These are phyloP conservation scores for Crematogaster levior DNA, from an alignment of 2,888 invertebrate genomes.

Conservation along the genomic window DNA sequence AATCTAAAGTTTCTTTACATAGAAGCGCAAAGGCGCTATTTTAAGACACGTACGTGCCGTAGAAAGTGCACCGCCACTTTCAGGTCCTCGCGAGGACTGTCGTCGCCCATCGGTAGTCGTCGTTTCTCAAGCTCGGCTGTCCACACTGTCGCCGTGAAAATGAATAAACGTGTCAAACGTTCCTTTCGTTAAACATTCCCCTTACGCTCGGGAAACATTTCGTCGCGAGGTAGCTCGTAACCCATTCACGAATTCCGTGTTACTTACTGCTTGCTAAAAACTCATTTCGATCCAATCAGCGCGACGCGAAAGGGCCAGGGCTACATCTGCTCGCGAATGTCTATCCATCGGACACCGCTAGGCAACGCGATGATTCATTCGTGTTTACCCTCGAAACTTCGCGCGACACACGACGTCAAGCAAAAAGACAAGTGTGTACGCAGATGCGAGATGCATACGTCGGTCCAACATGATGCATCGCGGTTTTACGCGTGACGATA, in stretches of 20 bases:
- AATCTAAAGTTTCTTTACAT: constrained; percentile 50
- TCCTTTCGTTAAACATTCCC: constrained; percentile 20
- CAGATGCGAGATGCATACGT: constrained; percentile 39
- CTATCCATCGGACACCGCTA: neutral
- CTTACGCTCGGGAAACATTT: neutral
- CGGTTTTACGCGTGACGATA: constrained; percentile 47
- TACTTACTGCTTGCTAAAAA: neutral
- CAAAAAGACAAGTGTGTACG: constrained; percentile 8
- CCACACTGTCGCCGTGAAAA: constrained; percentile 1
- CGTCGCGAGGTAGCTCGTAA: neutral
- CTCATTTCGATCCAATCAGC: too few species aligned
- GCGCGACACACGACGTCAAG: constrained; percentile 23
- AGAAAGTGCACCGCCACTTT: constrained; percentile 34
- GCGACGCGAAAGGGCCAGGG: neutral
- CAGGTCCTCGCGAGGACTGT: neutral
- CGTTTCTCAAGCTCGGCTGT: neutral
- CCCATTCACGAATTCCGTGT: neutral
- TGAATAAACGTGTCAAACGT: constrained; percentile 1
- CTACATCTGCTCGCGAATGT: neutral
- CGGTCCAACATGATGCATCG: constrained; percentile 42
- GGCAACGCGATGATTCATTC: constrained; percentile 40
- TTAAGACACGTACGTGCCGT: constrained; percentile 53
- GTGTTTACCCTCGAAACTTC: constrained; percentile 41
- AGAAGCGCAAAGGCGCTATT: constrained; percentile 39
- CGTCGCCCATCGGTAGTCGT: constrained; percentile 1